Percentiles rank a stretch among this genome's conserved stretches.
phyloP scores from a whole-genome alignment of 2,888 invertebrate genomes.

The Caenorhabditis drosophilae region DNA sequence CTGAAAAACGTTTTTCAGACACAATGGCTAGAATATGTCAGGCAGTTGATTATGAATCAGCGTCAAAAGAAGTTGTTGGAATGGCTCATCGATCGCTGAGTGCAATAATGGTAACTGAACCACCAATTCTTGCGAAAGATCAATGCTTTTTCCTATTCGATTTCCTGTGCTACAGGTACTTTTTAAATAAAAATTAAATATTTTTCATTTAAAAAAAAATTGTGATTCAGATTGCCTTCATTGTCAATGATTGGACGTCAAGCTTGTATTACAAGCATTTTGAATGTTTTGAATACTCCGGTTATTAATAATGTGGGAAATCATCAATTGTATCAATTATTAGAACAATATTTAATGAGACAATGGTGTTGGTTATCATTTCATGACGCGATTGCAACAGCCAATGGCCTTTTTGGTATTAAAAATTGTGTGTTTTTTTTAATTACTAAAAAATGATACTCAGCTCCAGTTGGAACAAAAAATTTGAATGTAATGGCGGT shows the following conservation, averaged over 20 bases:
- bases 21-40: constrained; percentile 13
- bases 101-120: background rate
- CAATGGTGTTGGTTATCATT: constrained; percentile 38
- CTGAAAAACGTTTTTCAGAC: constrained; percentile 6
- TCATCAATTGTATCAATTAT: constrained; percentile 37
- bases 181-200: constrained; percentile 2
- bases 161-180: constrained; percentile 15
- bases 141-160: constrained; percentile 31
- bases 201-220: background rate
- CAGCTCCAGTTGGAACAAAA: background rate
- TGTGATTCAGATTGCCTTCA: constrained; percentile 1
- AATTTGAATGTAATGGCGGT: background rate
- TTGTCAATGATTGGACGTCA: background rate
- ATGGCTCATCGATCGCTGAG: constrained; percentile 13
- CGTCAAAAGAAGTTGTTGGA: constrained; percentile 14
- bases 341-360: constrained; percentile 47
- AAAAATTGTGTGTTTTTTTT: too few species aligned
- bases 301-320: constrained; percentile 14
- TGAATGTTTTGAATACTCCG: constrained; percentile 4
- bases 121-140: constrained; percentile 14
- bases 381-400: constrained; percentile 21
- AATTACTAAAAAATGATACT: background rate
- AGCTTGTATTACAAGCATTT: background rate
- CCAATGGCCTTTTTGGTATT: constrained; percentile 7
- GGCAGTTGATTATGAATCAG: constrained; percentile 24